Evolutionary conservation across 2,113 vertebrate genomes (phyloP).

Genomic region (Spermophilus dauricus): DNA sequence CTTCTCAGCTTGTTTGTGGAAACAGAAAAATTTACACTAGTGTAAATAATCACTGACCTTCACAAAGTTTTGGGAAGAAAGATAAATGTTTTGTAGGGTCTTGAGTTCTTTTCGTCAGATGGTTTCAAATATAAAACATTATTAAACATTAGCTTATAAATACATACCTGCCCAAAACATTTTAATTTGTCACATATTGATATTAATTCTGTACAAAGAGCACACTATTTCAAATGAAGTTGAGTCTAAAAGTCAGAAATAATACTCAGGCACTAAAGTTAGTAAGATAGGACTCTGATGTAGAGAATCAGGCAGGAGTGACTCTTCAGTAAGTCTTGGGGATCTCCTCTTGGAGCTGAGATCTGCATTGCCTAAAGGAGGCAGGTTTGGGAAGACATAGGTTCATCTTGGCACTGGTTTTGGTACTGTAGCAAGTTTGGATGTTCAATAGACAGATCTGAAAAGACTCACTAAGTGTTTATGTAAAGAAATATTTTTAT

Average conservation of each 20-base stretch:
- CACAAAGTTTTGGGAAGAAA: neutral
- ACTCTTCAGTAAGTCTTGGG: neutral
- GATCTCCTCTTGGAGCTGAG: neutral
- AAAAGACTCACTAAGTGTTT: slow-evolving; percentile 1
- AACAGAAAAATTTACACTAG: neutral
- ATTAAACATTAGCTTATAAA: neutral
- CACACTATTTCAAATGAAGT: neutral
- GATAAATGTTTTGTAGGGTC: neutral
- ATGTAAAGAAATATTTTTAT: slow-evolving; percentile 3
- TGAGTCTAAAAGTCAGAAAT: neutral
- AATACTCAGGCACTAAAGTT: neutral
- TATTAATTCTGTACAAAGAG: neutral
- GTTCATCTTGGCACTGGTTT: neutral
- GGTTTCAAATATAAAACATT: neutral
- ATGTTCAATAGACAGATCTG: neutral
- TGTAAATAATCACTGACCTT: neutral
- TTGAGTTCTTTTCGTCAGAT: slow-evolving; percentile 2
- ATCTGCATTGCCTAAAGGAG: neutral
- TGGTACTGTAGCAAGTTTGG: neutral
- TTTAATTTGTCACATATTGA: neutral
- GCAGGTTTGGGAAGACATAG: neutral
- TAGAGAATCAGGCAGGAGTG: neutral
- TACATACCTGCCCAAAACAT: neutral
- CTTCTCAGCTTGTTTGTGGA: neutral
- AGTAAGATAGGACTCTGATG: neutral